These are phyloP conservation scores for Indri indri DNA, from an alignment of 2,113 vertebrate species.

Conservation along the genomic window DNA sequence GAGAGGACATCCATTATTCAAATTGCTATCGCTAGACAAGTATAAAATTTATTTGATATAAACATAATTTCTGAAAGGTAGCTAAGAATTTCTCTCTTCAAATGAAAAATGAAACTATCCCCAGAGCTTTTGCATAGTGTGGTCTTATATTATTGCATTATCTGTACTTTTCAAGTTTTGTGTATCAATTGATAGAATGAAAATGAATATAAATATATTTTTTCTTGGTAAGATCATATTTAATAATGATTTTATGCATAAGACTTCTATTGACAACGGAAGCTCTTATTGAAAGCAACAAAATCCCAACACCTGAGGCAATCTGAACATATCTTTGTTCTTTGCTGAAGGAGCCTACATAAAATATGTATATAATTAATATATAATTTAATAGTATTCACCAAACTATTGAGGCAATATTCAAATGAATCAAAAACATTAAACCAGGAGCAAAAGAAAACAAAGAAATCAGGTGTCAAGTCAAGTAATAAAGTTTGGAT, in stretches of 20 bases:
- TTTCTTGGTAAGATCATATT: slow-evolving; percentile 29
- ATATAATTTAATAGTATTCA: not conserved
- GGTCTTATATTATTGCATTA: slow-evolving; percentile 8
- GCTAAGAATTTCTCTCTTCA: slow-evolving; percentile 55
- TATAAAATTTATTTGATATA: slow-evolving; percentile 68
- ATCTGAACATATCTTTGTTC: not conserved
- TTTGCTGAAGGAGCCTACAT: not conserved
- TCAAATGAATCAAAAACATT: not conserved
- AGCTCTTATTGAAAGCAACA: slow-evolving; percentile 11
- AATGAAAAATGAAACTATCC: slow-evolving; percentile 58
- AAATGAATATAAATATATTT: slow-evolving; percentile 36
- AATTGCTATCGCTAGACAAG: slow-evolving; percentile 60
- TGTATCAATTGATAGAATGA: slow-evolving; percentile 19
- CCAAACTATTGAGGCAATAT: not conserved
- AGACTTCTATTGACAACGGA: not conserved
- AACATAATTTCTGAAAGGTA: slow-evolving; percentile 66
- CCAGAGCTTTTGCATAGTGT: not conserved
- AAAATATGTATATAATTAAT: not conserved
- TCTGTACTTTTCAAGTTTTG: not conserved
- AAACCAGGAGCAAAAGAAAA: not conserved
- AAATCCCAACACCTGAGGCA: not conserved
- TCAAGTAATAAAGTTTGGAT: not conserved
- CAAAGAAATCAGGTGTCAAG: not conserved
- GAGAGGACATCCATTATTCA: slow-evolving; percentile 67
- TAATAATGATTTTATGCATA: slow-evolving; percentile 34